phyloP scores from a whole-genome alignment of 2,888 invertebrate genomes.

The Hemicrepidius hirtus region DNA sequence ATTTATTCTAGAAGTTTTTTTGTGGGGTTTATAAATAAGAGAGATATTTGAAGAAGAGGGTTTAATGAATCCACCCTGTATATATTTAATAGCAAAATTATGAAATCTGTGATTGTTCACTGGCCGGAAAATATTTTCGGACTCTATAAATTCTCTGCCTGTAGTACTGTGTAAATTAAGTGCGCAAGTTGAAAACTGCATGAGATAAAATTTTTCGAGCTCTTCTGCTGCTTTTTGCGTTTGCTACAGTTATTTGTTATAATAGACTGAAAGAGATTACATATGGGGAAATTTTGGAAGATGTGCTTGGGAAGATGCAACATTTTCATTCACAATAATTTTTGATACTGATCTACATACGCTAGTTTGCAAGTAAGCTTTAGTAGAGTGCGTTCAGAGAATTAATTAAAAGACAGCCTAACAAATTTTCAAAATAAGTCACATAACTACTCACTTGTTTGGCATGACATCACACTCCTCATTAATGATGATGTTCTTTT shows the following conservation, averaged over 20 bases:
- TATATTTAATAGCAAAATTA: constrained; percentile 3
- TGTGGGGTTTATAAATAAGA: too few species aligned
- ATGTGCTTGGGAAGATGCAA: constrained; percentile 50
- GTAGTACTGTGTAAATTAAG: constrained; percentile 46
- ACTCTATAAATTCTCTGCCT: constrained; percentile 50
- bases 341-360: background rate
- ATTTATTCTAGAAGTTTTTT: too few species aligned
- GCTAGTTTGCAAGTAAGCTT: constrained; percentile 7
- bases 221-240: constrained; percentile 52
- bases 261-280: constrained; percentile 42
- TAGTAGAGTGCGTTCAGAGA: constrained; percentile 12
- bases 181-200: constrained; percentile 47
- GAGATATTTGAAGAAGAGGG: too few species aligned
- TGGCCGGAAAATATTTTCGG: constrained; percentile 43
- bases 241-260: constrained; percentile 51
- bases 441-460: constrained; percentile 10
- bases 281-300: constrained; percentile 32
- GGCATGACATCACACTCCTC: constrained; percentile 12
- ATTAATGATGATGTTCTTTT: constrained; percentile 25
- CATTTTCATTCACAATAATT: constrained; percentile 23
- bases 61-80: too few species aligned
- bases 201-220: constrained; percentile 47
- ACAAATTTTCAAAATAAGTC: constrained; percentile 2
- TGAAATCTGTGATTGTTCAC: constrained; percentile 9
- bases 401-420: background rate